phyloP scores from a whole-genome alignment of 2,888 invertebrate genomes.

The Epirrhoe tristata region DNA sequence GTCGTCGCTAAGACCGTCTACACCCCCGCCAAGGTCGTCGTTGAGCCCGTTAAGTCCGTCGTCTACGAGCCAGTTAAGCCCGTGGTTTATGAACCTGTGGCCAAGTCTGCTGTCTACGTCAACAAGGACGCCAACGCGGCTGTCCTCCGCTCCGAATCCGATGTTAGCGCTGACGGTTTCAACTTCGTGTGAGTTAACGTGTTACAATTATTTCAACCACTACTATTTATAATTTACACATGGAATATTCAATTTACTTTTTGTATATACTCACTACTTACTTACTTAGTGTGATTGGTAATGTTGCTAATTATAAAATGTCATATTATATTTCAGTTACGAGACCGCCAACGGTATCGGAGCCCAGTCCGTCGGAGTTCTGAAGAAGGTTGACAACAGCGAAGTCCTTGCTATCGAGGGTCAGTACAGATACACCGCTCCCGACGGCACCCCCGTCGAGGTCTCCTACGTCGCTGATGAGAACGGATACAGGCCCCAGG shows the following conservation, averaged over 20 bases:
- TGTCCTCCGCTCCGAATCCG: slow-evolving; percentile 50
- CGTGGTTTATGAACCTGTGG: slow-evolving; percentile 15
- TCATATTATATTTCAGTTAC: slow-evolving; percentile 67
- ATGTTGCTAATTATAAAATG: too few species aligned
- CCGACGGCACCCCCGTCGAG: slow-evolving; percentile 85
- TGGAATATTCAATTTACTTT: too few species aligned
- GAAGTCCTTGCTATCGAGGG: slow-evolving; percentile 71
- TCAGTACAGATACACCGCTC: slow-evolving; percentile 77
- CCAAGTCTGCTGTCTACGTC: slow-evolving; percentile 19
- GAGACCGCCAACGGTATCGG: slow-evolving; percentile 86
- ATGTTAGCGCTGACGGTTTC: slow-evolving; percentile 53
- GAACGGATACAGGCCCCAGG: slow-evolving; percentile 88
- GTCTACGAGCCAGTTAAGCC: slow-evolving; percentile 17
- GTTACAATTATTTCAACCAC: background rate
- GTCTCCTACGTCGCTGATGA: slow-evolving; percentile 87
- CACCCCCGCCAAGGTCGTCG: slow-evolving; percentile 18
- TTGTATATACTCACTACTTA: too few species aligned
- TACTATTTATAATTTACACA: too few species aligned
- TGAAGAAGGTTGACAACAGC: slow-evolving; percentile 71
- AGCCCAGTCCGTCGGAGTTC: slow-evolving; percentile 77
- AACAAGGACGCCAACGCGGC: slow-evolving; percentile 47
- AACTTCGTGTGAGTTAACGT: slow-evolving; percentile 52
- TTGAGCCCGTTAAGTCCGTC: slow-evolving; percentile 1
- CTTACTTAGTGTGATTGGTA: too few species aligned
- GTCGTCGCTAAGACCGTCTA: slow-evolving; percentile 8